Base-by-base conservation (phyloP, 2,888 invertebrate genomes). In the Notocelia uddmanniana region DNA sequence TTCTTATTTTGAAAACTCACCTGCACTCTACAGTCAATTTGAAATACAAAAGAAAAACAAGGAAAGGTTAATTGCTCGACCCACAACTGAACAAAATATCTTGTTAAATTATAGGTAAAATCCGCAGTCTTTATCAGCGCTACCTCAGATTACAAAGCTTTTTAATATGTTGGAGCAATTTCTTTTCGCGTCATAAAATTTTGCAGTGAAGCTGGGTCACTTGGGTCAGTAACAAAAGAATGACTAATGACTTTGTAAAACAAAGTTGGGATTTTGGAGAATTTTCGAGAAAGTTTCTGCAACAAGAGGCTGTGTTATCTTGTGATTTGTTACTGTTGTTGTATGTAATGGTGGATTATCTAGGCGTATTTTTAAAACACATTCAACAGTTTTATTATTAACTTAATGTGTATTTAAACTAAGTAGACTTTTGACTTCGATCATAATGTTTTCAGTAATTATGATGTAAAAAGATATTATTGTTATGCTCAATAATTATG, bases 221-320 rank as follows among this genome's bases (percentile, higher is more conserved):
- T 83, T 83, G 82, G 80, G 86, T 83, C 84, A 85, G 86, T 82
- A 89, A 92, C 93, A 92, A 92, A 91, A 91, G 91, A 89, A 91
- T 93, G 92, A 92, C 80, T 91, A 92, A 92, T 92, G 87, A 88
- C 88, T 89, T 90, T 86, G 81, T 82, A 82, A 89, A 91, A 91
- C 93, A 91, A 92, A 92, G 92, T 92, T 91, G 83, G 81, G 84
- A 88, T 88, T 90, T 90, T 85, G 82, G 84, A 78, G 84, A 85
- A 89, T 87, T 86, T 89, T 87, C 86, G 84, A 52, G 63, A 64
- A 64, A 64, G 78, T 75, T 83, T 78, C 80, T 83, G 87, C 86
- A 89, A 88, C 85, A 87, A 85, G 84, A 81, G 84, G 78, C 74
- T 78, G 81, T 81, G 87, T 85, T 88, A 85, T 86, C 89, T 86